phyloP scores from a whole-genome alignment of 35 echinoderm and acorn worm genomes.

The Chiridota heheva region DNA sequence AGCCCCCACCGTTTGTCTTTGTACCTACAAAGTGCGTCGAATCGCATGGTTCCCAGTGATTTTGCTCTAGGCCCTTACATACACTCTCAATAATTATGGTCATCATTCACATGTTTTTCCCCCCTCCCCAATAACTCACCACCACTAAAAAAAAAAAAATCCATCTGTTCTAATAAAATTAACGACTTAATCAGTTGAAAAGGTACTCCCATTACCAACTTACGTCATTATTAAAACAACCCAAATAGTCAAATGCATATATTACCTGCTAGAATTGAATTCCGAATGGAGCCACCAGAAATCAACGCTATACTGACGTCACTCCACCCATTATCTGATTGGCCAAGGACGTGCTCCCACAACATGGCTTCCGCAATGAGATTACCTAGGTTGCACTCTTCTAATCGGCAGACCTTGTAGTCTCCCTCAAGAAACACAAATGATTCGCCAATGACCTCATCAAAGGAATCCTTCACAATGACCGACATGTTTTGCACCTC shows the following conservation, averaged over 20 bases:
- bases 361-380: slow-evolving; percentile 50
- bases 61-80: too few relatives aligned
- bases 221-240: background rate
- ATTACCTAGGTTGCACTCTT: slow-evolving; percentile 80
- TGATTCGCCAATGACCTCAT: slow-evolving; percentile 47
- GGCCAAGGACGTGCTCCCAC: slow-evolving; percentile 32
- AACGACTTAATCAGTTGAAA: background rate
- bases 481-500: slow-evolving; percentile 32
- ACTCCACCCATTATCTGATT: slow-evolving; percentile 48
- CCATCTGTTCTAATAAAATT: background rate
- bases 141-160: too few relatives aligned
- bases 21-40: too few relatives aligned
- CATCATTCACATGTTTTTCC: too few relatives aligned
- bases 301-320: slow-evolving; percentile 65
- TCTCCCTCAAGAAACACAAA: slow-evolving; percentile 43
- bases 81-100: too few relatives aligned
- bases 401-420: slow-evolving; percentile 21
- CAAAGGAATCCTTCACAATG: slow-evolving; percentile 20
- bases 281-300: slow-evolving; percentile 54
- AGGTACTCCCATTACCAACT: background rate
- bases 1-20: too few relatives aligned
- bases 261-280: slow-evolving; percentile 32
- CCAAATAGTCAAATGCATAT: too few relatives aligned
- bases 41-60: too few relatives aligned
- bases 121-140: too few relatives aligned